phyloP scores from a whole-genome alignment of 2,113 vertebrate genomes.

The Ginglymostoma cirratum region DNA sequence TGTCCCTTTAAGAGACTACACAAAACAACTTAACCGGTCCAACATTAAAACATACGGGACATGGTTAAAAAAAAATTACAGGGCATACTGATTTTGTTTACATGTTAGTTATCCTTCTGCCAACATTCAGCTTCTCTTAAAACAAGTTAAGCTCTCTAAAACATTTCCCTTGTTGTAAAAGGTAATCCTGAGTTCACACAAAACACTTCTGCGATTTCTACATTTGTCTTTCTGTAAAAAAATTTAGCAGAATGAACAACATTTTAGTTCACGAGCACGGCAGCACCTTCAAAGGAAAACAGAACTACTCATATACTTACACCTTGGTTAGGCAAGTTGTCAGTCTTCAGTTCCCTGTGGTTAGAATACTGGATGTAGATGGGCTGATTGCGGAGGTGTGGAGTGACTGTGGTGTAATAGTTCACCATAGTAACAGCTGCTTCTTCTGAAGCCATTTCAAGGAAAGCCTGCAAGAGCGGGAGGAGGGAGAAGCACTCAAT shows the following conservation, averaged over 20 bases:
- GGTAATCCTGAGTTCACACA: neutral
- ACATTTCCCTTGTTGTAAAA: neutral
- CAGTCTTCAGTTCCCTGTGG: constrained; percentile 68
- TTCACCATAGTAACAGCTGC: constrained; percentile 68
- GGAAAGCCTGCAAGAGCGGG: constrained; percentile 65
- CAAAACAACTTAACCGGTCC: too few relatives aligned
- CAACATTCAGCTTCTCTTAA: neutral
- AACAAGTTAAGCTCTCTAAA: neutral
- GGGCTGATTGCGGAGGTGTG: constrained; percentile 61
- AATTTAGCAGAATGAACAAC: neutral
- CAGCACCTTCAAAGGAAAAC: neutral
- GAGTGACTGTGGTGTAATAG: constrained; percentile 58
- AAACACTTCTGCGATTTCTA: neutral
- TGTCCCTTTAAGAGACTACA: too few relatives aligned
- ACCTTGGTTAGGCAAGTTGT: constrained; percentile 60
- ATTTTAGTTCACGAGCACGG: neutral
- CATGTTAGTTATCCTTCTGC: neutral
- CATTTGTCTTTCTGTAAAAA: neutral
- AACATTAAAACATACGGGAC: neutral
- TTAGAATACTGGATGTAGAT: constrained; percentile 75
- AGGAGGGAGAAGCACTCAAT: neutral
- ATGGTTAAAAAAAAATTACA: neutral
- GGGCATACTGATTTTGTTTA: neutral
- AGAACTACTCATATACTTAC: constrained; percentile 54
- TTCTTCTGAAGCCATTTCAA: constrained; percentile 81